Conservation (phyloP, 2,888 invertebrate genomes). For the Minunthozetes semirufus region DNA sequence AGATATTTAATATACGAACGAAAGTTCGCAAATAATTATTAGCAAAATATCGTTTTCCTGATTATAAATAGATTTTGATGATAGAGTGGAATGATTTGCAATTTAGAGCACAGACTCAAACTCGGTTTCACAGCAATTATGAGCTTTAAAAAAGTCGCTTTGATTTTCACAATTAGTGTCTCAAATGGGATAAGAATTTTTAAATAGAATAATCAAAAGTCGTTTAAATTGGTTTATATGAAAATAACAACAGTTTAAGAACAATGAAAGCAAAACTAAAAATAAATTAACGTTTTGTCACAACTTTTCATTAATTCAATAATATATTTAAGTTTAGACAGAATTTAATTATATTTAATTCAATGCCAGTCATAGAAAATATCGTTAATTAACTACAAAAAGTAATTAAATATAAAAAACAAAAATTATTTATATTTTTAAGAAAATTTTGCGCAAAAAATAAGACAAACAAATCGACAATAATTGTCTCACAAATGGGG, state of each 20-base stretch:
- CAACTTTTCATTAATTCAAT: background rate
- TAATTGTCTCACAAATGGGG: too few relatives aligned
- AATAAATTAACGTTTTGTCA: background rate
- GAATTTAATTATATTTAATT: constrained; percentile 8
- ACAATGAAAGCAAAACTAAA: background rate
- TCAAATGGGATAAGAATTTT: too few relatives aligned
- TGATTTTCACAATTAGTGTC: too few relatives aligned
- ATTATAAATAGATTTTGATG: background rate
- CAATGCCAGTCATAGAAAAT: background rate
- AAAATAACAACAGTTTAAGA: background rate
- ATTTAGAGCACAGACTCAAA: background rate
- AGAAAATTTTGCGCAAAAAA: background rate
- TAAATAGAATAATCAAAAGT: too few relatives aligned
- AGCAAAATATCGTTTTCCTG: background rate
- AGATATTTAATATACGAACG: background rate
- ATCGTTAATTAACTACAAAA: background rate
- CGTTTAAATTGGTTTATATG: too few relatives aligned
- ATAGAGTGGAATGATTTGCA: background rate
- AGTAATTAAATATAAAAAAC: background rate
- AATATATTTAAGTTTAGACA: background rate
- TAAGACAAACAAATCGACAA: background rate
- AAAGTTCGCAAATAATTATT: background rate
- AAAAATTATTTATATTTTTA: background rate
- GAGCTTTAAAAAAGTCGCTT: too few relatives aligned
- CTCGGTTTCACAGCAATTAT: too few relatives aligned